Evolutionary conservation across 2,113 vertebrate genomes (phyloP), one percentile per base, ranked within the genome.

Genomic region (Malurus alboscapulatus): DNA sequence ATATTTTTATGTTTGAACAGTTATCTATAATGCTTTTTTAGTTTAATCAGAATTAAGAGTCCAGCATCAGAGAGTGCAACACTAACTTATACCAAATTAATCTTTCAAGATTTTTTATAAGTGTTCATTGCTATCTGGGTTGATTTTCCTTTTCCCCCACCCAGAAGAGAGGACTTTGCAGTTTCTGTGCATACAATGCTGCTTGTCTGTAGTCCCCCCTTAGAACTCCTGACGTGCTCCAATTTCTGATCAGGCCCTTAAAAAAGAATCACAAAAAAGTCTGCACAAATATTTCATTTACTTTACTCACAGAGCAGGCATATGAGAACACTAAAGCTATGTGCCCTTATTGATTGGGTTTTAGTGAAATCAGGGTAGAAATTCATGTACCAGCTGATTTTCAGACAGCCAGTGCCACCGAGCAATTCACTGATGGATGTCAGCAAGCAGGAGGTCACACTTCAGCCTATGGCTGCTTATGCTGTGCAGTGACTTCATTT

Each of bases 291-390:
- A 93, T 88, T 95, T 88, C 51, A 91, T 90, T 90, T 94, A 30
- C 38, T 83, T 92, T 71, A 88, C 86, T 88, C 84, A 74, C 63
- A 80, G 63, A 57, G n/a, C 66, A 88, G 68, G 51, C 88, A 48
- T 86, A 66, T 48, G 57, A 80, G 59, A 88, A 88, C 72, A 53
- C 38, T 74, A 63, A 74, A 91, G 29, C 47, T 67, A 11, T 36
- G 48, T 90, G 94, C 84, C 79, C 87, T 87, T 83, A 91, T 91
- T 77, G 93, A 96, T 92, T 90, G 63, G 71, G 55, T 78, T 95
- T 94, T 95, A 96, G 63, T 44, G 76, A 94, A 95, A 94, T 93
- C 93, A 76, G 78, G 77, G 87, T 59, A 87, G 81, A 95, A 96
- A 96, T 93, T 85, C 87, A 50, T 89, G 84, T 84, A 71, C 63